Evolutionary conservation across 1,140 invertebrate species (phyloP).

Genomic region (Tetramorium simillimum): DNA sequence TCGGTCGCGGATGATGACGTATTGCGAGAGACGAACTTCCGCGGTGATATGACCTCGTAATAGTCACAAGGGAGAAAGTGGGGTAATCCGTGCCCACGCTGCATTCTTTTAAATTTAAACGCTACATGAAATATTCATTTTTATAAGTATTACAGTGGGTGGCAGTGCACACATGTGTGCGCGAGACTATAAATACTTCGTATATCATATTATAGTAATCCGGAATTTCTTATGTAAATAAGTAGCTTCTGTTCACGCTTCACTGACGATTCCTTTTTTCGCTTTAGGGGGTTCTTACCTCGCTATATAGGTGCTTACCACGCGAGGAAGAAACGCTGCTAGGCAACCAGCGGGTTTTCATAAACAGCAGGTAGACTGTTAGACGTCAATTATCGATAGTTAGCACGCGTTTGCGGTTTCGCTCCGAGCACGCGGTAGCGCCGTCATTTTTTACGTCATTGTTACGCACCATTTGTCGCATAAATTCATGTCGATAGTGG

Average conservation of each 20-base stretch:
- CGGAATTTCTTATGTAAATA: constrained; percentile 30
- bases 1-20: constrained; percentile 46
- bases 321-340: constrained; percentile 19
- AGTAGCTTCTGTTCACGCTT: constrained; percentile 1
- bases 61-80: constrained; percentile 58
- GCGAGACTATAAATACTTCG: neutral
- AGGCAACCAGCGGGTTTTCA: constrained; percentile 9
- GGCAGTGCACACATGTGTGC: neutral
- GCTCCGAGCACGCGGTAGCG: constrained; percentile 25
- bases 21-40: constrained; percentile 46
- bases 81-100: constrained; percentile 39
- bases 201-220: neutral
- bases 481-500: neutral
- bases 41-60: constrained; percentile 46
- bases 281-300: neutral
- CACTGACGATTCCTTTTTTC: neutral
- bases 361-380: constrained; percentile 33
- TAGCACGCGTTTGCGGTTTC: constrained; percentile 31
- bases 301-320: neutral
- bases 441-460: constrained; percentile 27
- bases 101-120: constrained; percentile 22
- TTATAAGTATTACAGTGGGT: neutral
- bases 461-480: constrained; percentile 28
- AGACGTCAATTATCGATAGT: constrained; percentile 43
- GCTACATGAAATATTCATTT: constrained; percentile 16